Conservation (phyloP, 2,113 vertebrate species). For the Gymnorhina tibicen region DNA sequence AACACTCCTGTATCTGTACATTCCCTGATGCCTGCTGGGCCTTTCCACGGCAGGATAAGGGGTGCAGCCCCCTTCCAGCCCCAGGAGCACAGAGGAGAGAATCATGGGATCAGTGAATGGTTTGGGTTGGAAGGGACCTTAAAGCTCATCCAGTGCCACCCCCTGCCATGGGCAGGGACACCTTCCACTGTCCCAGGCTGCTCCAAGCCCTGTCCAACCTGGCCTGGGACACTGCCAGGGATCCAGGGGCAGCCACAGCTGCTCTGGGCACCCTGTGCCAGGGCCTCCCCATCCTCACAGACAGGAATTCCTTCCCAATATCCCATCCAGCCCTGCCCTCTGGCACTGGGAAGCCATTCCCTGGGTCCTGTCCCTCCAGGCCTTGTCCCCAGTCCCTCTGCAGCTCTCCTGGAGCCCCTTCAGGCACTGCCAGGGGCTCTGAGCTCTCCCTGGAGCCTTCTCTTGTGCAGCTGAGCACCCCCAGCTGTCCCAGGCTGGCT, state of each 20-base stretch:
- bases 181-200: rapidly evolving
- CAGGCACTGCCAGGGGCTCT: background rate
- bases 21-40: background rate
- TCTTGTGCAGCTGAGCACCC: background rate
- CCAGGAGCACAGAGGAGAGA: background rate
- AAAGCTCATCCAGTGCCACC: background rate
- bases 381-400: background rate
- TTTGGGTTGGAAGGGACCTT: background rate
- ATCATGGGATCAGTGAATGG: background rate
- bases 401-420: background rate
- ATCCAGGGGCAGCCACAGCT: background rate
- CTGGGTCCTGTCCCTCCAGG: background rate
- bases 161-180: background rate
- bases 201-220: rapidly evolving
- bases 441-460: background rate
- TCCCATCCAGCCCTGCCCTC: background rate
- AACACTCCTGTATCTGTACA: background rate
- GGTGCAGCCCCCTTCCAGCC: background rate
- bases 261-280: rapidly evolving
- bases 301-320: background rate
- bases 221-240: background rate
- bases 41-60: rapidly evolving
- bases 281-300: rapidly evolving
- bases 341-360: background rate
- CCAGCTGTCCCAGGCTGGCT: background rate